Conservation (phyloP, 2,113 vertebrate species). For the Cricetomys ansorgei region DNA sequence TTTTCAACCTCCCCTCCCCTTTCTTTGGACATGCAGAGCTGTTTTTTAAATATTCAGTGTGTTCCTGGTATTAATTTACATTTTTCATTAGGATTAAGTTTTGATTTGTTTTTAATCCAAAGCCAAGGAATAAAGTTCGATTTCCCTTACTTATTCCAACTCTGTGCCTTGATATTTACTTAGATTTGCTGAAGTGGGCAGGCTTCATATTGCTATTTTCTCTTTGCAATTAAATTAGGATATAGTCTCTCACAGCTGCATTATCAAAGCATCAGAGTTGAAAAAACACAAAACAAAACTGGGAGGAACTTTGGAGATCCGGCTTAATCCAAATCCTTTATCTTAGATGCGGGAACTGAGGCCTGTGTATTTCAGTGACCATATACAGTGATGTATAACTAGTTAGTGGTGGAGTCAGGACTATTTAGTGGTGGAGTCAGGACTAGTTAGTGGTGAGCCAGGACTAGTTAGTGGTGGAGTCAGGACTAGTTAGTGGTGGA, state of each 20-base stretch:
- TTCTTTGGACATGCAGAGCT: constrained; percentile 77
- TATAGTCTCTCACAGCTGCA: constrained; percentile 28
- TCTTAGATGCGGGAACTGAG: constrained; percentile 24
- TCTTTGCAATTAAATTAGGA: constrained; percentile 73
- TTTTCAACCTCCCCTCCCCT: neutral
- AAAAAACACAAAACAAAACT: too few relatives aligned
- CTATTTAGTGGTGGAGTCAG: too few relatives aligned
- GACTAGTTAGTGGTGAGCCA: too few relatives aligned
- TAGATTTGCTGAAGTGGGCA: constrained; percentile 70
- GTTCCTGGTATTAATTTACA: constrained; percentile 70
- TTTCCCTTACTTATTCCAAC: constrained; percentile 77
- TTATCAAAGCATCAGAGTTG: constrained; percentile 51
- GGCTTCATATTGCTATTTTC: constrained; percentile 66
- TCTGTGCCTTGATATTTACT: constrained; percentile 72
- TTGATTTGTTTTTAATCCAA: constrained; percentile 77
- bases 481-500: too few relatives aligned
- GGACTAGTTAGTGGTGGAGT: too few relatives aligned
- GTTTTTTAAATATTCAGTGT: constrained; percentile 78
- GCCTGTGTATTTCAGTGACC: neutral
- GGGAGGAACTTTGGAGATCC: neutral
- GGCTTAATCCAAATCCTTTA: neutral
- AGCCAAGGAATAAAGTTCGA: constrained; percentile 68
- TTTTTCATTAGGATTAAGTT: constrained; percentile 75
- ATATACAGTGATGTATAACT: neutral
- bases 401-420: neutral